phyloP scores from a whole-genome alignment of 2,113 vertebrate genomes.

The Neogale vison region DNA sequence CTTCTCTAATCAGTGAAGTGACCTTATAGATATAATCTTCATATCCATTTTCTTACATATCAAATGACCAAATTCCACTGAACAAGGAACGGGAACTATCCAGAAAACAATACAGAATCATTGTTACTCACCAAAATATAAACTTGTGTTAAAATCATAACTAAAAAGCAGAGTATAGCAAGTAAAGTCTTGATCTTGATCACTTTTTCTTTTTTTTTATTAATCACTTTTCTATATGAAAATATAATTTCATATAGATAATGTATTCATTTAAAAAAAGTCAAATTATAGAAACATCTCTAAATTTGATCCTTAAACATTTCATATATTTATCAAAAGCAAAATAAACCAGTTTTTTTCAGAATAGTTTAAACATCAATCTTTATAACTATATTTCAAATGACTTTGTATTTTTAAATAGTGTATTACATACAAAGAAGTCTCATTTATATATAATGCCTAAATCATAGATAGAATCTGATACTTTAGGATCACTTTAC shows the following conservation, averaged over 20 bases:
- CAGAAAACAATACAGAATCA: background rate
- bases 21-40: background rate
- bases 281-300: background rate
- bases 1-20: background rate
- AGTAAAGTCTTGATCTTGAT: background rate
- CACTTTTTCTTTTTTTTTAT: background rate
- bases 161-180: background rate
- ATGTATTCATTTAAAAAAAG: background rate
- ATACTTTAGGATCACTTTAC: constrained; percentile 40
- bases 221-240: background rate
- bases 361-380: background rate
- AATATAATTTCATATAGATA: background rate
- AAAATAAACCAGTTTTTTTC: background rate
- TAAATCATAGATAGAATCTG: constrained; percentile 15
- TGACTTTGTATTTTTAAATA: background rate
- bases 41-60: background rate
- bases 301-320: background rate
- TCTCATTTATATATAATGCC: background rate
- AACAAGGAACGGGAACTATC: background rate
- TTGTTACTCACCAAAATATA: background rate
- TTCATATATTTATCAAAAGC: background rate
- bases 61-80: background rate
- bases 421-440: background rate
- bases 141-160: background rate
- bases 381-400: background rate